Percentiles rank a stretch among this genome's conserved stretches.
These are phyloP conservation scores for Hippolais icterina DNA, from an alignment of 2,113 vertebrate genomes.

Conservation along the genomic window DNA sequence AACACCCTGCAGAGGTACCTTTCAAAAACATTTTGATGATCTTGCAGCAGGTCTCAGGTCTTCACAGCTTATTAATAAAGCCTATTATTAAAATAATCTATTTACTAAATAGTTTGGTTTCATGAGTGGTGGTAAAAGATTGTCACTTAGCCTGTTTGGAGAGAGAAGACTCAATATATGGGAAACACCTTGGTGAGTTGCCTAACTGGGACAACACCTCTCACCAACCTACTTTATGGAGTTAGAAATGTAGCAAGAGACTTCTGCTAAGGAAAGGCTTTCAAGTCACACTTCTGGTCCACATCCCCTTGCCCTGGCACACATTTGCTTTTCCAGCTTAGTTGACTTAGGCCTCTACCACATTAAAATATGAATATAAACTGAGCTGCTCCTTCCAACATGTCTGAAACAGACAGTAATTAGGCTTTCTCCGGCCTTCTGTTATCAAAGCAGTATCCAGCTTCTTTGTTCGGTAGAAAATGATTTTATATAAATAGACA, in stretches of 20 bases:
- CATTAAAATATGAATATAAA: background rate
- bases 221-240: background rate
- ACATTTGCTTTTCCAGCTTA: background rate
- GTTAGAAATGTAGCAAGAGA: background rate
- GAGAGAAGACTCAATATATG: background rate
- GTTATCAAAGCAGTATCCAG: background rate
- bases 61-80: background rate
- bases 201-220: background rate
- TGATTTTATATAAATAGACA: background rate
- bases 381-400: background rate
- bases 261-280: background rate
- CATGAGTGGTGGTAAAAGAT: background rate
- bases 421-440: background rate
- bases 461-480: background rate
- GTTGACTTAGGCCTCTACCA: background rate
- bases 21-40: background rate
- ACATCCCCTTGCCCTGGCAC: background rate
- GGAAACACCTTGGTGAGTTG: background rate
- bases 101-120: conserved; percentile 26
- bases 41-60: background rate
- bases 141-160: conserved; percentile 49
- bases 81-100: conserved; percentile 12
- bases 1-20: background rate
- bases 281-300: background rate
- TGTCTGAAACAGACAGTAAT: background rate